phyloP scores from a whole-genome alignment of 2,113 vertebrate genomes.

The Dermatemys mawii region DNA sequence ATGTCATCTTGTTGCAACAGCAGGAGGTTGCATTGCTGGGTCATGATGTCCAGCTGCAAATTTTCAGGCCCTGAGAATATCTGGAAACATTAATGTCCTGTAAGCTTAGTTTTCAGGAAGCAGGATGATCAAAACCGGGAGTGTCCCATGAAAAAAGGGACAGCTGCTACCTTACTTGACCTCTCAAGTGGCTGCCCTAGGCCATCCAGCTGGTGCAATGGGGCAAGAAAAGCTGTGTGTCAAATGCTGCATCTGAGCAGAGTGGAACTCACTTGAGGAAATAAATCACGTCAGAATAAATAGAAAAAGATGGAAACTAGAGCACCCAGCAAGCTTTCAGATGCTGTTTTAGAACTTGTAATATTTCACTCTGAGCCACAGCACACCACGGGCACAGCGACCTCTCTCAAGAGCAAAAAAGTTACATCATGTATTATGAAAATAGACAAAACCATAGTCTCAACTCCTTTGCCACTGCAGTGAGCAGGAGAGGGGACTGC shows the following conservation, averaged over 20 bases:
- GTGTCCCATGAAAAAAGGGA: not conserved
- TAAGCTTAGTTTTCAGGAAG: not conserved
- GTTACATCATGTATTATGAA: not conserved
- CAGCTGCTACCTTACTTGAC: not conserved
- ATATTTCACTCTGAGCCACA: not conserved
- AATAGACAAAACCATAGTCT: not conserved
- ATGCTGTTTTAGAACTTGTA: rapidly evolving
- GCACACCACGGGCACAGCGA: not conserved
- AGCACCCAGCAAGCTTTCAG: not conserved
- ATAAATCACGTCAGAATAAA: not conserved
- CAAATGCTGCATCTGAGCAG: not conserved
- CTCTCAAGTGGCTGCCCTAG: not conserved
- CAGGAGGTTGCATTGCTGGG: not conserved
- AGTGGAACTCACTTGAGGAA: not conserved
- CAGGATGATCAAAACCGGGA: not conserved
- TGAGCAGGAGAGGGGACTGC: not conserved
- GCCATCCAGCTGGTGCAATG: not conserved
- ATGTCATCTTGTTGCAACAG: not conserved
- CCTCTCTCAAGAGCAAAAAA: not conserved
- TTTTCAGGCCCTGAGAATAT: not conserved
- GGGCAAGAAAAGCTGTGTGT: not conserved
- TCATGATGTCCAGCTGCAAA: not conserved
- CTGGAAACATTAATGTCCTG: not conserved
- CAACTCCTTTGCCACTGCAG: not conserved
- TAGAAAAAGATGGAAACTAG: not conserved